Evolutionary conservation across 2,797 vertebrate genomes (phyloP).

Genomic region (Crypturellus tataupa): DNA sequence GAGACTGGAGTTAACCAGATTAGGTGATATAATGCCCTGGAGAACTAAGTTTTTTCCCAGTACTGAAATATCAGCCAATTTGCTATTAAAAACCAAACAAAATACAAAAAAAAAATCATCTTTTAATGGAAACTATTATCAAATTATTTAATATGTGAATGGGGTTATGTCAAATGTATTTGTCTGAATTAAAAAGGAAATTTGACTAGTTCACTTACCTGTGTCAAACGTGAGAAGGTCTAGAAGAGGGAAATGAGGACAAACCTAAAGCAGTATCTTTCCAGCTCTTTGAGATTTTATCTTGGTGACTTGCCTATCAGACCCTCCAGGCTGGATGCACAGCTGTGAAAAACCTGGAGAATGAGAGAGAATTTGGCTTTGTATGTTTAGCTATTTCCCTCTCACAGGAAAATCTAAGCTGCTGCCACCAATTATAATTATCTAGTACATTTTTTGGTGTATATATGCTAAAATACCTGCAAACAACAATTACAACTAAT

Average conservation of each 20-base stretch:
- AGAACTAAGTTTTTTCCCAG: neutral
- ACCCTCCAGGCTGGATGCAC: neutral
- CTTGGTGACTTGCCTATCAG: neutral
- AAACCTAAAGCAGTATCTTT: neutral
- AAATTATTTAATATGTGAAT: neutral
- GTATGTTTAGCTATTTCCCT: too few species aligned
- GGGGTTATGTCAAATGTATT: neutral
- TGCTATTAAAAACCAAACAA: neutral
- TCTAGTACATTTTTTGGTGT: too few species aligned
- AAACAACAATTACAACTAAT: neutral
- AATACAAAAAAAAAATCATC: rapidly evolving
- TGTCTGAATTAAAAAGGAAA: neutral
- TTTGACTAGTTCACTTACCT: neutral
- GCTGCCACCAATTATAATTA: too few species aligned
- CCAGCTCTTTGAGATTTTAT: neutral
- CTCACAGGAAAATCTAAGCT: too few species aligned
- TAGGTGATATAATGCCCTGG: neutral
- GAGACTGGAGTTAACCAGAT: neutral
- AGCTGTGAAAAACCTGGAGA: neutral
- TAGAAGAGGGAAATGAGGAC: neutral
- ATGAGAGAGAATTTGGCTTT: neutral
- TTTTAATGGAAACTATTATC: neutral
- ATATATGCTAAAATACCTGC: too few species aligned
- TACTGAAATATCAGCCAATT: neutral
- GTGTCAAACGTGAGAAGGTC: neutral